Evolutionary conservation across 2,797 vertebrate genomes (phyloP).

Genomic region (Lates japonicus): DNA sequence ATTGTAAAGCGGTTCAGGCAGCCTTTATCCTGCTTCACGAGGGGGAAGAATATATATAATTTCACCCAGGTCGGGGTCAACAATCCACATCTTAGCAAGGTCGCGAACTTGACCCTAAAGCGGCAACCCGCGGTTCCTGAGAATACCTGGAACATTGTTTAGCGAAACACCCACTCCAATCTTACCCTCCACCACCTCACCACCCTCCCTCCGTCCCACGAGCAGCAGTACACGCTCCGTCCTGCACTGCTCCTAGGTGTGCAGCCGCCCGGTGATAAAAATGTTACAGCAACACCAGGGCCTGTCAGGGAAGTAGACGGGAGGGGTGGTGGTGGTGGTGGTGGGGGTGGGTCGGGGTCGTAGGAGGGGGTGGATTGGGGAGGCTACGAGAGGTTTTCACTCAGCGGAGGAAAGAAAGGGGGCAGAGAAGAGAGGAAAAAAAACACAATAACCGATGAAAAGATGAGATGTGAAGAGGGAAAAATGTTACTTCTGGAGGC

Average conservation of each 20-base stretch:
- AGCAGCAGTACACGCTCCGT: constrained; percentile 40
- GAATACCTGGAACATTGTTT: constrained; percentile 51
- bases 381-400: constrained; percentile 63
- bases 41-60: constrained; percentile 15
- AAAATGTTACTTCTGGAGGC: constrained; percentile 88
- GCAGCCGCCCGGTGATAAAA: constrained; percentile 64
- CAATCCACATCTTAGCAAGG: constrained; percentile 50
- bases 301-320: constrained; percentile 61
- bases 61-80: constrained; percentile 63
- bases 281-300: constrained; percentile 63
- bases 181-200: not conserved
- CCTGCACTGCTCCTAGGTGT: constrained; percentile 58
- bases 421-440: constrained; percentile 41
- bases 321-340: not conserved
- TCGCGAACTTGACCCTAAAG: constrained; percentile 58
- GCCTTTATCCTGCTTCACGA: not conserved
- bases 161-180: no score
- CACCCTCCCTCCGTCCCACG: constrained; percentile 20
- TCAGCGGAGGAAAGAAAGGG: constrained; percentile 61
- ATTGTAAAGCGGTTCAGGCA: constrained; percentile 19
- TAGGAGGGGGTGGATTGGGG: constrained; percentile 4
- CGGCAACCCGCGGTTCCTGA: constrained; percentile 21
- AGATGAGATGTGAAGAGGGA: constrained; percentile 86
- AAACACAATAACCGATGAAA: constrained; percentile 83
- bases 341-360: constrained; percentile 21